These are phyloP conservation scores for Chromis chromis DNA, from an alignment of 2,797 vertebrate genomes.

Conservation along the genomic window DNA sequence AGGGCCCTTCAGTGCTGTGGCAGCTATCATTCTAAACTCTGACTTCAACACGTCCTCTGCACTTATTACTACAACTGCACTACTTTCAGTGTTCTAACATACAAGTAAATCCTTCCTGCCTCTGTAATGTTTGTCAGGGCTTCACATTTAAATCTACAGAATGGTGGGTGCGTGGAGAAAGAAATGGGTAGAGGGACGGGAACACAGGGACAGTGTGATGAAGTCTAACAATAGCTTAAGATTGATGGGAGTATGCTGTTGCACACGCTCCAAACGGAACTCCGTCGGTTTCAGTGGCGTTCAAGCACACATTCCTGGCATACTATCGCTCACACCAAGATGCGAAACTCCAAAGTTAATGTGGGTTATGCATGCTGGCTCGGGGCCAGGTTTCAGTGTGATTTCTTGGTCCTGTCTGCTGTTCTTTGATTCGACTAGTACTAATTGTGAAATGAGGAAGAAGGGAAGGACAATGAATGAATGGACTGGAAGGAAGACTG, in stretches of 20 bases:
- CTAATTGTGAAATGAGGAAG: background rate
- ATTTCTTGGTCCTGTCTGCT: slow-evolving; percentile 50
- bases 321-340: slow-evolving; percentile 66
- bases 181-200: slow-evolving; percentile 24
- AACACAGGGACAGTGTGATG: slow-evolving; percentile 30
- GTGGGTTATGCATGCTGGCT: slow-evolving; percentile 69
- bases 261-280: slow-evolving; percentile 60
- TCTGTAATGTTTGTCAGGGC: slow-evolving; percentile 12
- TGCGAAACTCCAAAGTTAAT: slow-evolving; percentile 71
- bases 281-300: slow-evolving; percentile 60
- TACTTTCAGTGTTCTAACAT: background rate
- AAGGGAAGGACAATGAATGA: background rate
- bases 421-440: slow-evolving; percentile 24
- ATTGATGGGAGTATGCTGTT: slow-evolving; percentile 62
- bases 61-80: background rate
- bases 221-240: slow-evolving; percentile 66
- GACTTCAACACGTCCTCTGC: background rate
- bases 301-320: slow-evolving; percentile 79
- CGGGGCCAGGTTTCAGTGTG: slow-evolving; percentile 80
- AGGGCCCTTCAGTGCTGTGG: background rate
- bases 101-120: slow-evolving; percentile 5
- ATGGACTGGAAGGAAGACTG: slow-evolving; percentile 5
- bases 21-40: background rate
- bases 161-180: slow-evolving; percentile 13
- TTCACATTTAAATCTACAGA: slow-evolving; percentile 17